phyloP scores from a whole-genome alignment of 92 coral and sea anemone species.

The Diadumene lineata region DNA sequence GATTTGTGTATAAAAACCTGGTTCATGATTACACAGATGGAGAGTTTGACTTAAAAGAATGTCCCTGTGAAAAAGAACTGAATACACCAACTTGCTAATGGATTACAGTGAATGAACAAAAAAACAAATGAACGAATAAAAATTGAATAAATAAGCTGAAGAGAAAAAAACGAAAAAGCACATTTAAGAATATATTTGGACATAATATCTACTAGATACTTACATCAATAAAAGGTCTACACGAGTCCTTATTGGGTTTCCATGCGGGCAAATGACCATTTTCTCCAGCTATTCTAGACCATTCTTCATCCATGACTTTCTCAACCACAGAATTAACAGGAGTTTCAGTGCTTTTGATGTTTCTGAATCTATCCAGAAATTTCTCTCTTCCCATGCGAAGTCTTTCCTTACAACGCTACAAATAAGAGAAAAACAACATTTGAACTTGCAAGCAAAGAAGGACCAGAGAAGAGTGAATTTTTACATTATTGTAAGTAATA shows the following conservation, averaged over 20 bases:
- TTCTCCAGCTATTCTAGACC: slow-evolving; percentile 63
- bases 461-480: neutral
- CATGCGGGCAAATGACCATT: slow-evolving; percentile 53
- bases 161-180: neutral
- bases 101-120: no score
- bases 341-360: slow-evolving; percentile 12
- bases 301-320: slow-evolving; percentile 84
- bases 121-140: no score
- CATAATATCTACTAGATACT: neutral
- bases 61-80: no score
- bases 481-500: neutral
- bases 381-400: slow-evolving; percentile 68
- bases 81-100: no score
- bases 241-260: slow-evolving; percentile 69
- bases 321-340: slow-evolving; percentile 46
- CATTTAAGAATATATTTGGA: neutral
- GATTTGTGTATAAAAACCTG: no score
- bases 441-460: neutral
- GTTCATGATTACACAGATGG: no score
- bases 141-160: no score
- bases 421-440: neutral
- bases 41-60: no score
- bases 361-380: slow-evolving; percentile 64
- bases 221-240: slow-evolving; percentile 58
- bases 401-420: slow-evolving; percentile 74